These are phyloP conservation scores for Aleadryas rufinucha DNA, from an alignment of 2,113 vertebrate genomes.

Conservation along the genomic window DNA sequence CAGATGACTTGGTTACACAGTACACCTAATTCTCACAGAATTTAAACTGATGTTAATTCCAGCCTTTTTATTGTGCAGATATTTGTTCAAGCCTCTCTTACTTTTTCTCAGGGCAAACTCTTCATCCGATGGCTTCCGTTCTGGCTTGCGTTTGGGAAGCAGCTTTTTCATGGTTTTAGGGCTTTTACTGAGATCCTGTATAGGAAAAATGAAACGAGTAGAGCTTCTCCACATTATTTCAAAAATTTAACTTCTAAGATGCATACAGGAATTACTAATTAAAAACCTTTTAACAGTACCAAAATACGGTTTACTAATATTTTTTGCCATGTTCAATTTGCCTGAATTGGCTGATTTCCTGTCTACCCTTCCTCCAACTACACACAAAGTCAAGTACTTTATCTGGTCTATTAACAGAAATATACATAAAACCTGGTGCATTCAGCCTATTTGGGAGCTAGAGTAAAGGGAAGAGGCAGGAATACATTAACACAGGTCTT, in stretches of 20 bases:
- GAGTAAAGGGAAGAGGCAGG: not conserved
- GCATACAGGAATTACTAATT: not conserved
- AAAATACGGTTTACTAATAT: not conserved
- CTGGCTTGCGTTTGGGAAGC: constrained; percentile 94
- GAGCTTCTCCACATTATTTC: not conserved
- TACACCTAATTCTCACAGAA: not conserved
- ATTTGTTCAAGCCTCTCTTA: constrained; percentile 63
- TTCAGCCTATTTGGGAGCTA: not conserved
- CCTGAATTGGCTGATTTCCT: not conserved
- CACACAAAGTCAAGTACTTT: not conserved
- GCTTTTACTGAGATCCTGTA: constrained; percentile 96
- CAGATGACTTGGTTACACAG: not conserved
- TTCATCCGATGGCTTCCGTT: constrained; percentile 95
- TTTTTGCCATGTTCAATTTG: not conserved
- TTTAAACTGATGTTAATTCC: not conserved
- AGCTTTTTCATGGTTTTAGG: constrained; percentile 99
- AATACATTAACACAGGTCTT: not conserved
- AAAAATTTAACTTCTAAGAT: not conserved
- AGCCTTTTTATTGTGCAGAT: not conserved
- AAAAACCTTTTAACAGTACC: not conserved
- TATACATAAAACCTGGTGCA: not conserved
- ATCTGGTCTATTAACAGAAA: not conserved
- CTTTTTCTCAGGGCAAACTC: constrained; percentile 97
- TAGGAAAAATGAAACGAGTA: not conserved
- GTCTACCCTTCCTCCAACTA: not conserved